Evolutionary conservation across 2,113 vertebrate genomes (phyloP).

Genomic region (Coryphaenoides rupestris): DNA sequence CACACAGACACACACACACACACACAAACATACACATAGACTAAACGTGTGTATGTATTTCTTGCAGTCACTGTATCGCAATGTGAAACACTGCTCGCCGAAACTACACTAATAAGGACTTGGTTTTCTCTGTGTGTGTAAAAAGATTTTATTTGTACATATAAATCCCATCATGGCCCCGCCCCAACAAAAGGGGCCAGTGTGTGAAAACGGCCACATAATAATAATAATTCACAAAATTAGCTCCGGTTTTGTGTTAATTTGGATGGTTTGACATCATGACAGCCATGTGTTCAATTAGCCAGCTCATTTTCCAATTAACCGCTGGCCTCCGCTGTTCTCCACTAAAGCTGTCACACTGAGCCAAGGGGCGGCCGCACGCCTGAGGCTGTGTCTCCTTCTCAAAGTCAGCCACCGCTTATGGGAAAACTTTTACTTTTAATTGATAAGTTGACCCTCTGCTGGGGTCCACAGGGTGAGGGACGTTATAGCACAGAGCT

Average conservation of each 20-base stretch:
- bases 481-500: neutral
- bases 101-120: conserved; percentile 18
- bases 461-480: neutral
- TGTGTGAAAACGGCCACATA: conserved; percentile 50
- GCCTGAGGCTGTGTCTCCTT: conserved; percentile 3
- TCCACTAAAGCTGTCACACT: conserved; percentile 23
- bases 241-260: conserved; percentile 45
- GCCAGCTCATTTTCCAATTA: conserved; percentile 52
- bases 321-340: conserved; percentile 29
- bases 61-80: conserved; percentile 27
- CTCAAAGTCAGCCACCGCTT: too few relatives aligned
- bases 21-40: too few relatives aligned
- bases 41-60: neutral
- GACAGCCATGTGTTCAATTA: conserved; percentile 59
- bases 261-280: conserved; percentile 58
- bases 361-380: conserved; percentile 34
- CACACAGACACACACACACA: too few relatives aligned
- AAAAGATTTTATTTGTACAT: neutral
- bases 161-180: conserved; percentile 21
- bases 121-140: conserved; percentile 16
- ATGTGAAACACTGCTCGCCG: conserved; percentile 16
- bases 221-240: conserved; percentile 57
- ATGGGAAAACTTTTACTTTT: too few relatives aligned
- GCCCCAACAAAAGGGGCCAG: conserved; percentile 38
- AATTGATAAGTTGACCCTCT: neutral